Base-by-base conservation (phyloP, 2,797 vertebrate species). In the Sternotherus odoratus region DNA sequence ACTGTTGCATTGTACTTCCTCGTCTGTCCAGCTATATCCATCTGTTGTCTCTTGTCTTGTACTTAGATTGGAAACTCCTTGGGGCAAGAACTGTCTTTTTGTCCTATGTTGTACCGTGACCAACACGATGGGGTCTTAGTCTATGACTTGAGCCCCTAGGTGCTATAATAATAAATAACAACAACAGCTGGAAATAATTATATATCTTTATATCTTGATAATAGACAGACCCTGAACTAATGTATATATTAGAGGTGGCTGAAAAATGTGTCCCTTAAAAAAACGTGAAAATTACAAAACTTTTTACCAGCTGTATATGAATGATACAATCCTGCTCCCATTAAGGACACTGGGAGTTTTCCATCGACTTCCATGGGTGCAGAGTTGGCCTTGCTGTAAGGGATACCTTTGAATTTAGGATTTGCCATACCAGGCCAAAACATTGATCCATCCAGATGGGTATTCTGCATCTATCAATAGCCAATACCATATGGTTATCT, bases 391-490 rank as follows among this genome's bases (percentile, higher is more conserved):
- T 88, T n/a, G 23, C 2, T 12, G 8, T 1, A 1, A 82, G 23
- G 9, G 78, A 46, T 12, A 16, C 5, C 28, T 39, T 1, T 49
- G 13, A 15, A 39, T 43, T 77, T 56, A 80, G 24, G 26, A 3
- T 78, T 91, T 88, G 75, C 54, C 24, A 0, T 12, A n/a, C 39
- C n/a, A 50, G 56, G 39, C 7, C 1, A 3, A 79, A 79, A 48
- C 53, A 24, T 36, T 3, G 0, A 48, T 91, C 84, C 4, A 17
- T 0, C 0, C 1, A 0, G 26, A 74, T 53, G 46, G 86, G 48
- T 23, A 80, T 8, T 88, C 33, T 69, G 54, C 69, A 50, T 23
- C 90, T 83, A 72, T 86, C 77, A 49, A 69, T 0, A 63, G 7
- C 1, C 63, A 16, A 0, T 24, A 12, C 21, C 50, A 74, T 1